phyloP scores from a whole-genome alignment of 2,797 vertebrate genomes.

The Syngnathus rostellatus region DNA sequence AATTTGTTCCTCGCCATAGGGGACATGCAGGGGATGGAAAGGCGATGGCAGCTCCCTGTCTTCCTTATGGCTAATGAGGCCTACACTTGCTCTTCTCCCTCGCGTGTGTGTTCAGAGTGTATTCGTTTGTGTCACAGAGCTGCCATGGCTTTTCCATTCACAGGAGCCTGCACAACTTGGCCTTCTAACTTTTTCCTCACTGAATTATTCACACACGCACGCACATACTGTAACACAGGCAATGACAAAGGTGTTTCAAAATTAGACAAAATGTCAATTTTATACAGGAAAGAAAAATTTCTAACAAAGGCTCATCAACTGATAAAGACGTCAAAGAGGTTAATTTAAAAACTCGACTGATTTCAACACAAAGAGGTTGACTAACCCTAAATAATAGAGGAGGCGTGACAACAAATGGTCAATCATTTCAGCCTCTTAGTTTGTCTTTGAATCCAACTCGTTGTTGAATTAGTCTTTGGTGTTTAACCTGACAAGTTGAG shows the following conservation, averaged over 20 bases:
- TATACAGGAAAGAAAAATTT: no score
- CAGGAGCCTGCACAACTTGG: slow-evolving; percentile 14
- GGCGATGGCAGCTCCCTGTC: slow-evolving; percentile 67
- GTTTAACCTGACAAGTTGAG: neutral
- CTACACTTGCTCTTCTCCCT: slow-evolving; percentile 36
- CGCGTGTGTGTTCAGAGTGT: slow-evolving; percentile 32
- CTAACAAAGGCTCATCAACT: no score
- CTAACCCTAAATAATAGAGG: no score
- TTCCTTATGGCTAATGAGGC: slow-evolving; percentile 74
- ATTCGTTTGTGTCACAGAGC: slow-evolving; percentile 45
- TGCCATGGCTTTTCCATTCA: slow-evolving; percentile 40
- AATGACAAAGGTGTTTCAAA: no score
- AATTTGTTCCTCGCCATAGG: slow-evolving; percentile 80
- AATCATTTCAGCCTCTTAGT: no score
- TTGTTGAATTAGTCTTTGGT: neutral
- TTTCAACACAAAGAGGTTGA: no score
- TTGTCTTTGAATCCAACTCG: no score
- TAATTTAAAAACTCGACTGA: no score
- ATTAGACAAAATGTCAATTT: no score
- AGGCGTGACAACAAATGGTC: no score
- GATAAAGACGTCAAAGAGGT: no score
- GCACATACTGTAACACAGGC: neutral
- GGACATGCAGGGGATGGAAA: slow-evolving; percentile 74
- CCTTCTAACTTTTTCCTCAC: slow-evolving; percentile 32
- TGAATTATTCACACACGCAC: slow-evolving; percentile 57